Evolutionary conservation across 2,888 invertebrate species (phyloP), one percentile per base, ranked within the genome.

Genomic region (Cremastobaeus sp.): DNA sequence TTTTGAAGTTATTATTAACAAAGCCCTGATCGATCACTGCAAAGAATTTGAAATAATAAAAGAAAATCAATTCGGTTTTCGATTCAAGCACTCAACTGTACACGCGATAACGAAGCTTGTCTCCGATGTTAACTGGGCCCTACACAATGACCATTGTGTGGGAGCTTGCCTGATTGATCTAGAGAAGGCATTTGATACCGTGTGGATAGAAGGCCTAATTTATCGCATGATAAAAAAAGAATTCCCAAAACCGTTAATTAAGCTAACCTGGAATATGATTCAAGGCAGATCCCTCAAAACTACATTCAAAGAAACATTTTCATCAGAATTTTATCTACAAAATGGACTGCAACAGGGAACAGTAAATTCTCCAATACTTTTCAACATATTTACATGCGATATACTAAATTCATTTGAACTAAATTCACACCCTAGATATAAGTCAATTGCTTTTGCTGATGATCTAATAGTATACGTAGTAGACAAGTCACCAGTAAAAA

Each of bases 281-380:
- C 41, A 28, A 1, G 32, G 43, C 1, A 68, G 71, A 62, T 41
- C 37, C 3, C 62, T 74, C n/a, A 14, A 21, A 1, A 64, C 68
- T 1, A 14, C 41, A 4, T 15, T 47, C 2, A 52, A 32, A 0
- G 20, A 20, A 8, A 18, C 17, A 3, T 1, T 15, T 3, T 28
- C 47, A 1, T 15, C 34, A 57, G 43, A 35, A 43, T 79, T 74
- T n/a, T 0, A 0, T 0, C n/a, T 54, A 11, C 4, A 3, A 4
- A 73, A 77, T 9, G 78, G 78, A 0, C 45, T 79, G 0, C 77
- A 77, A 37, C 77, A 76, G 54, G 79, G 77, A 6, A 65, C 54
- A 3, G 45, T 65, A 12, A 65, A 65, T 17, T 65, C 65, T 4
- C 65, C 65, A 0, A 35, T 65, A 6, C 37, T 65, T 28, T 65